Conservation (phyloP, 2,888 invertebrate species). For the Bellardia pandia region DNA sequence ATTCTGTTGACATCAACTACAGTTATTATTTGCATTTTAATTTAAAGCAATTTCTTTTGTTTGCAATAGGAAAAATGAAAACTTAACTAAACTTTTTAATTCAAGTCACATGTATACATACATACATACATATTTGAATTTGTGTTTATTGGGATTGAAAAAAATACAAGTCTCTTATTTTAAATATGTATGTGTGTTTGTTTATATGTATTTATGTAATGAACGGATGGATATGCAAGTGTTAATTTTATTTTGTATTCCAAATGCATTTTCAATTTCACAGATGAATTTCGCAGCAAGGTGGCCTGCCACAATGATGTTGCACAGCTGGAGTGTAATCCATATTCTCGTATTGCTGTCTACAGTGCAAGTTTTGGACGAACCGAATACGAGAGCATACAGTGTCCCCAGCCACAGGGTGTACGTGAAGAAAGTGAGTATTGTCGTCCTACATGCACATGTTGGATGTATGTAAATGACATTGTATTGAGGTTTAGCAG, state of each 20-base stretch:
- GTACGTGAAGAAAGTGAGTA: conserved; percentile 94
- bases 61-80: background rate
- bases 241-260: conserved; percentile 40
- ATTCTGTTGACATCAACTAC: too few relatives aligned
- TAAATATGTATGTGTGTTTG: background rate
- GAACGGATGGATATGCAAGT: background rate
- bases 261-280: conserved; percentile 75
- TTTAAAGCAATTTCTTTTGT: background rate
- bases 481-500: background rate
- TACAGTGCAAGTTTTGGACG: conserved; percentile 97
- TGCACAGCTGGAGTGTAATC: conserved; percentile 94
- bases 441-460: background rate
- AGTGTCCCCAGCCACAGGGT: conserved; percentile 94
- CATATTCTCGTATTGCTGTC: conserved; percentile 94
- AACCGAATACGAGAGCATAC: conserved; percentile 94
- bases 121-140: background rate
- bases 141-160: background rate
- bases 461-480: background rate
- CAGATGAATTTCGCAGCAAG: conserved; percentile 97
- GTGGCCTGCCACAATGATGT: conserved; percentile 96
- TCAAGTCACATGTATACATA: background rate
- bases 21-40: too few relatives aligned
- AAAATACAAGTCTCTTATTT: background rate
- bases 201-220: background rate
- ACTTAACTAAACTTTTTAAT: background rate